Conservation (phyloP, 2,888 invertebrate genomes). For the Agrochola litura region DNA sequence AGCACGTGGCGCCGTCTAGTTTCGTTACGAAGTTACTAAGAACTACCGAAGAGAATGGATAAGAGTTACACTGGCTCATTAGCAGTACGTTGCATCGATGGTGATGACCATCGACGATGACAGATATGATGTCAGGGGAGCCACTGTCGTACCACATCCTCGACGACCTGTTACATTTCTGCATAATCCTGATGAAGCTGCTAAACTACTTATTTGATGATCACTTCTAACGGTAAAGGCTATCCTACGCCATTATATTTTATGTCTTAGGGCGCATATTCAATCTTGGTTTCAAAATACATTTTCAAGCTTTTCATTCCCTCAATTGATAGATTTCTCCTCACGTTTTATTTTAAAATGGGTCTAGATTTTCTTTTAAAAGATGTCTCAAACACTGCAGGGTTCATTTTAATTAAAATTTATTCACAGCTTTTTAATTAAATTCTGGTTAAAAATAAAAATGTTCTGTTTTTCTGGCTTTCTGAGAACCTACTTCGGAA, state of each 20-base stretch:
- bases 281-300: background rate
- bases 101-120: no score
- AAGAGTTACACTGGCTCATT: background rate
- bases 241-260: background rate
- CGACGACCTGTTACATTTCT: background rate
- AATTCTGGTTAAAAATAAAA: slow-evolving; percentile 32
- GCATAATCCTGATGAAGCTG: background rate
- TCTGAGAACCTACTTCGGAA: slow-evolving; percentile 13
- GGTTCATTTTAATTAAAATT: slow-evolving; percentile 27
- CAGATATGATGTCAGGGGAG: background rate
- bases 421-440: slow-evolving; percentile 41
- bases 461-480: slow-evolving; percentile 18
- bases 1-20: background rate
- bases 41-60: background rate
- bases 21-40: background rate
- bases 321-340: background rate
- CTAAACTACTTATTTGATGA: background rate
- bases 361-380: slow-evolving; percentile 17
- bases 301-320: background rate
- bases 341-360: slow-evolving; percentile 16
- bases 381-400: slow-evolving; percentile 20
- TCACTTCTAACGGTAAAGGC: background rate
- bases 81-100: background rate
- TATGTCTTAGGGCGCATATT: slow-evolving; percentile 13
- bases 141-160: background rate